Conservation (phyloP, 2,113 vertebrate species). For the Psilopsiagon aymara region DNA sequence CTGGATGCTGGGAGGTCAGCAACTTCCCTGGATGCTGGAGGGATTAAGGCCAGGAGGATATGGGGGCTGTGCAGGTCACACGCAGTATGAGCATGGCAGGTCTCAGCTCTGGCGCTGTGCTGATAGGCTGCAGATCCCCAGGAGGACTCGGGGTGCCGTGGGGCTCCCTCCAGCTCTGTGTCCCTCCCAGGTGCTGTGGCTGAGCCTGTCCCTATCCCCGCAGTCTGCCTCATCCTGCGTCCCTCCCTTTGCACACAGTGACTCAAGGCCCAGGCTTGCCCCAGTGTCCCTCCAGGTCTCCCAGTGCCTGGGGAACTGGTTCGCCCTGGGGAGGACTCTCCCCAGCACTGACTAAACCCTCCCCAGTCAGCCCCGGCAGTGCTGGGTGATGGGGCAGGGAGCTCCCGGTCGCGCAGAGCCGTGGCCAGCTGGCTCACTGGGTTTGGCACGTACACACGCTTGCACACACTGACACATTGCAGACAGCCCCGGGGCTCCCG, state of each 20-base stretch:
- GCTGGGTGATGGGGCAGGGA: neutral
- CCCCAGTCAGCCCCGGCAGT: neutral
- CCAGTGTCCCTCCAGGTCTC: neutral
- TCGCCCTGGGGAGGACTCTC: neutral
- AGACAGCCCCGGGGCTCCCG: neutral
- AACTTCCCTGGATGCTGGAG: neutral
- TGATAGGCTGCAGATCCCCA: neutral
- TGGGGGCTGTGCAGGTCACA: neutral
- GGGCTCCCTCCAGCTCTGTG: neutral
- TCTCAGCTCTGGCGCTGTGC: neutral
- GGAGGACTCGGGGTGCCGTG: neutral
- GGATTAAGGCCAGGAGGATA: neutral
- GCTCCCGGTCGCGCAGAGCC: neutral
- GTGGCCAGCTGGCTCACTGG: neutral
- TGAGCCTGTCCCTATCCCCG: neutral
- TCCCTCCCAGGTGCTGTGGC: rapidly evolving
- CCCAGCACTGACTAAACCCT: neutral
- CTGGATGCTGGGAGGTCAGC: neutral
- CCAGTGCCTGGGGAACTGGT: neutral
- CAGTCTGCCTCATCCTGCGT: neutral
- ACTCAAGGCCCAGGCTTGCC: neutral
- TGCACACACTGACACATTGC: neutral
- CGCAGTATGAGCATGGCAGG: neutral
- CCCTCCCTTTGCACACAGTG: conserved; percentile 21
- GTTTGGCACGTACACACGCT: neutral